phyloP scores from a whole-genome alignment of 2,797 vertebrate genomes.

The Eidolon dupreanum region DNA sequence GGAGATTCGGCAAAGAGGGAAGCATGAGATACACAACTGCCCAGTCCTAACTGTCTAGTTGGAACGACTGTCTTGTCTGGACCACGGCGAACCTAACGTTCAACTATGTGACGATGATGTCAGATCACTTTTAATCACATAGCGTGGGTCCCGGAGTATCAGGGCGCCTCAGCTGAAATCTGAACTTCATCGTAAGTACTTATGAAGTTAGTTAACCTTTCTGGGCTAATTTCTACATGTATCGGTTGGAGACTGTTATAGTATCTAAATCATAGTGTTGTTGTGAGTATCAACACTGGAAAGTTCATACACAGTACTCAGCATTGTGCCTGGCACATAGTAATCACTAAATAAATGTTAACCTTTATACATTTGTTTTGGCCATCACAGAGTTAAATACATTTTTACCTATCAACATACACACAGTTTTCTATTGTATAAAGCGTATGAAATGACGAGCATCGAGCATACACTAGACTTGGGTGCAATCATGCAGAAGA shows the following conservation, averaged over 20 bases:
- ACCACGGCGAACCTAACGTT: neutral
- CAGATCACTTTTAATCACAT: neutral
- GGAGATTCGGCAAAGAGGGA: neutral
- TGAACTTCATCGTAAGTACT: neutral
- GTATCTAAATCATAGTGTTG: neutral
- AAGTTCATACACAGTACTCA: neutral
- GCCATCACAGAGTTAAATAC: neutral
- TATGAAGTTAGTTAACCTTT: neutral
- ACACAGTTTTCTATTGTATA: neutral
- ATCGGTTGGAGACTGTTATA: neutral
- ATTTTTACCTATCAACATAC: neutral
- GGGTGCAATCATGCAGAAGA: neutral
- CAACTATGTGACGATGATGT: neutral
- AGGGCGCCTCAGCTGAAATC: neutral
- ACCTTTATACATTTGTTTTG: neutral
- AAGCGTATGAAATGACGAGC: neutral
- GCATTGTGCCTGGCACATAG: neutral
- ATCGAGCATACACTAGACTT: neutral
- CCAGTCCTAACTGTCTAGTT: neutral
- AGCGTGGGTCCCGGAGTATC: neutral
- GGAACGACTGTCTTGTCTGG: neutral
- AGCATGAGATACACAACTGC: neutral
- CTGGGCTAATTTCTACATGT: neutral
- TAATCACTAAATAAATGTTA: conserved; percentile 12
- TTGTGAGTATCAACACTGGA: neutral